phyloP scores from a whole-genome alignment of 2,888 invertebrate species.

The Plutella xylostella region DNA sequence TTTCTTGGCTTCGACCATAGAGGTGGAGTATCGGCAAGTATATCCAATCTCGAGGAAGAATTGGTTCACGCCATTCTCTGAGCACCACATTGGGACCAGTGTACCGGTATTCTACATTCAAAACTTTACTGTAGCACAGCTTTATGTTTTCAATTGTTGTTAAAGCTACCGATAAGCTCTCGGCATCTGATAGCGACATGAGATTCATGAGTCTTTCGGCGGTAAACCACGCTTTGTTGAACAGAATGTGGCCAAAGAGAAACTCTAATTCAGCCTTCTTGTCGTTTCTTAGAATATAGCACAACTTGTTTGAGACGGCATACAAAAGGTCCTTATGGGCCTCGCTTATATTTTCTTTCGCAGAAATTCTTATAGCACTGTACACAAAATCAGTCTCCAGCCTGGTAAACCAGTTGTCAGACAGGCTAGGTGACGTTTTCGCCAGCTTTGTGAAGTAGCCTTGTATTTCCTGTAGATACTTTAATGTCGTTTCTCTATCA shows the following conservation, averaged over 20 bases:
- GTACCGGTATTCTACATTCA: conserved; percentile 38
- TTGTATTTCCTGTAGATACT: conserved; percentile 42
- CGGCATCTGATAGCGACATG: conserved; percentile 57
- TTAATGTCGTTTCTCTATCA: conserved; percentile 38
- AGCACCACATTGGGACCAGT: conserved; percentile 48
- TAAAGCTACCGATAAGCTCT: conserved; percentile 46
- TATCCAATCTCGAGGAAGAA: conserved; percentile 84
- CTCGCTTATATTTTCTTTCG: conserved; percentile 40
- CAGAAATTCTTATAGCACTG: conserved; percentile 55
- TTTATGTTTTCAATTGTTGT: conserved; percentile 46
- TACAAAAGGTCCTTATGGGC: conserved; percentile 63
- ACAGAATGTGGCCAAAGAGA: conserved; percentile 70
- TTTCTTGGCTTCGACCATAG: conserved; percentile 64
- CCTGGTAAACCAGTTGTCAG: conserved; percentile 73
- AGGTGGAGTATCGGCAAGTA: conserved; percentile 76
- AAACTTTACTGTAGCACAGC: conserved; percentile 49
- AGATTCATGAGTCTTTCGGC: conserved; percentile 66
- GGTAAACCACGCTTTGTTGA: conserved; percentile 71
- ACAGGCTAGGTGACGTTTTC: conserved; percentile 42
- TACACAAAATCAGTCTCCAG: conserved; percentile 70
- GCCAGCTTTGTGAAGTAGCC: conserved; percentile 54
- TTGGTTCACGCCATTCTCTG: conserved; percentile 69
- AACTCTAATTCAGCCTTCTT: conserved; percentile 68
- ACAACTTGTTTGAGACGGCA: conserved; percentile 69
- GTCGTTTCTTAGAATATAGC: conserved; percentile 70